These are phyloP conservation scores for Dasysyrphus albostriatus DNA, from an alignment of 2,888 invertebrate species.

Conservation along the genomic window DNA sequence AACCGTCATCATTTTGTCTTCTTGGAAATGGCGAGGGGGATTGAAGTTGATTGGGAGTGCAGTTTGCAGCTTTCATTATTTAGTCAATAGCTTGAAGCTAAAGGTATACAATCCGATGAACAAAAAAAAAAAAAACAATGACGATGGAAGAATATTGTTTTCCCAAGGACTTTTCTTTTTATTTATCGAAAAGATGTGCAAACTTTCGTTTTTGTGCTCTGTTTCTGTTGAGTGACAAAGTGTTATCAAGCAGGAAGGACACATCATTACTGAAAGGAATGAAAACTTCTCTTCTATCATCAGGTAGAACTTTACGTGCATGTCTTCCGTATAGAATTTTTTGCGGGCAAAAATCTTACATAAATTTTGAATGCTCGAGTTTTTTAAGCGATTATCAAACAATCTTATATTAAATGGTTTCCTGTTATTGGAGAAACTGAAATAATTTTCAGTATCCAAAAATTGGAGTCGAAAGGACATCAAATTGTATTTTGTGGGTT, in stretches of 20 bases:
- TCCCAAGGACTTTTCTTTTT: conserved; percentile 26
- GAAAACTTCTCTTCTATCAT: conserved; percentile 39
- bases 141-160: conserved; percentile 55
- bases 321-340: conserved; percentile 35
- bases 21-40: background rate
- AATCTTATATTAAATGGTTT: conserved; percentile 1
- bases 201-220: conserved; percentile 45
- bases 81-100: conserved; percentile 30
- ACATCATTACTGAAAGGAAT: conserved; percentile 66
- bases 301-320: conserved; percentile 4
- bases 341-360: background rate
- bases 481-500: too few species aligned
- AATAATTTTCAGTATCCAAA: too few species aligned
- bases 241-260: conserved; percentile 72
- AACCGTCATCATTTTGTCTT: conserved; percentile 73
- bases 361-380: conserved; percentile 40
- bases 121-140: conserved; percentile 27
- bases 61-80: conserved; percentile 37
- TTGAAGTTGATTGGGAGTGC: conserved; percentile 8
- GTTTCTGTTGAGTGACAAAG: conserved; percentile 58
- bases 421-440: background rate
- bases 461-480: too few species aligned
- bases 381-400: conserved; percentile 39
- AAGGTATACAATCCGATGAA: background rate
- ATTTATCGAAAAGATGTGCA: conserved; percentile 30